Percentiles rank a stretch among this genome's conserved stretches.
phyloP scores from a whole-genome alignment of 2,113 vertebrate species.

The Oceanites oceanicus region DNA sequence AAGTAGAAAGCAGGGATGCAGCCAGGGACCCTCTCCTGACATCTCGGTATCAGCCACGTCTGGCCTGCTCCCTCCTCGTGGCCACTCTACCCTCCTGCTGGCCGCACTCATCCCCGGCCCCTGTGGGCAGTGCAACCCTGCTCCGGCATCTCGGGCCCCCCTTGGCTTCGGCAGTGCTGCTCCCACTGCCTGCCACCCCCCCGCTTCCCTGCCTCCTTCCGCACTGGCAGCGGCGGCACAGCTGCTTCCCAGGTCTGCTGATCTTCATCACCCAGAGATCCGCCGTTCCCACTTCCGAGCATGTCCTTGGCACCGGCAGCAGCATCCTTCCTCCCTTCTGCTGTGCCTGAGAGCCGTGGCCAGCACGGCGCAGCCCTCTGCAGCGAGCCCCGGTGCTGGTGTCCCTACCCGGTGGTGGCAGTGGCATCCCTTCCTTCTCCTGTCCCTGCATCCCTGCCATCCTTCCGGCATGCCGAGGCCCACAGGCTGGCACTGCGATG shows the following conservation, averaged over 20 bases:
- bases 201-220: background rate
- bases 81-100: background rate
- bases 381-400: accelerated
- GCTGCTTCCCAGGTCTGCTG: background rate
- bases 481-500: background rate
- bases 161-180: background rate
- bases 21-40: background rate
- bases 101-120: background rate
- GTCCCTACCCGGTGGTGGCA: background rate
- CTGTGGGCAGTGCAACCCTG: accelerated
- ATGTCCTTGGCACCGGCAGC: background rate
- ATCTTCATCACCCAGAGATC: background rate
- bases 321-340: slow-evolving; percentile 38
- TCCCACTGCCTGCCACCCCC: slow-evolving; percentile 1
- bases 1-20: background rate
- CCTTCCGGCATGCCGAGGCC: accelerated
- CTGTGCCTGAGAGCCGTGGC: background rate
- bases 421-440: background rate
- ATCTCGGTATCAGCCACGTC: background rate
- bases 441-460: background rate
- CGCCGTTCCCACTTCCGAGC: background rate
- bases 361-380: background rate
- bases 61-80: background rate
- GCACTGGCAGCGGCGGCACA: background rate
- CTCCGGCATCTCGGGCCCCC: accelerated